Evolutionary conservation across 2,888 invertebrate genomes (phyloP), one percentile per base, ranked within the genome.

Genomic region (Antheraea assamensis): DNA sequence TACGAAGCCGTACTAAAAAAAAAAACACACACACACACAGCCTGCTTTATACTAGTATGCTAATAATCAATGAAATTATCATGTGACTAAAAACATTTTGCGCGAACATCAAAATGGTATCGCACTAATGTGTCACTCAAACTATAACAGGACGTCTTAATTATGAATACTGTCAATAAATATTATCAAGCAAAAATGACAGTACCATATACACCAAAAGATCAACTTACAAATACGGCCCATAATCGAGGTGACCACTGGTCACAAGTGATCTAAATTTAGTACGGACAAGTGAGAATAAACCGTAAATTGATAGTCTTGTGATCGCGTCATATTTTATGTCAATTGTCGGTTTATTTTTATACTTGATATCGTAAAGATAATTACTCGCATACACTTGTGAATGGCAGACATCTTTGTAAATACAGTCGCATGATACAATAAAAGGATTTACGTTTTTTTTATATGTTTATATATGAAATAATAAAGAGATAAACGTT

Each of bases 181-280:
- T 88, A 84, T 79, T 80, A 82, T 79, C 78, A 79, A 81, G 85
- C 88, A 89, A 88, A 89, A 90, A 88, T 88, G 85, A 88, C 85
- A 82, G 82, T 80, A 79, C 42, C 42, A 78, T 83, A 84, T 35
- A 82, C 80, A 80, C 83, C 81, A 83, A 87, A 84, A 84, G 83
- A 80, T 76, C 85, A 86, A 85, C 82, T 88, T 86, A 85, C 75
- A 73, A 74, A 74, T 76, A 79, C 77, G 77, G 76, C 74, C 79
- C 74, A 75, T 79, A 89, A 91, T 90, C 83, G 83, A 90, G 87
- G 87, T 89, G 89, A 88, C 91, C 91, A 88, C 88, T n/a, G 85
- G 82, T 82, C 82, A 87, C 82, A 88, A 89, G 84, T 88, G 90
- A 78, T 87, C 92, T 92, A 93, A 90, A 92, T 90, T 88, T 94